These are phyloP conservation scores for Taphrorychus bicolor DNA, from an alignment of 2,888 invertebrate genomes.

Conservation along the genomic window DNA sequence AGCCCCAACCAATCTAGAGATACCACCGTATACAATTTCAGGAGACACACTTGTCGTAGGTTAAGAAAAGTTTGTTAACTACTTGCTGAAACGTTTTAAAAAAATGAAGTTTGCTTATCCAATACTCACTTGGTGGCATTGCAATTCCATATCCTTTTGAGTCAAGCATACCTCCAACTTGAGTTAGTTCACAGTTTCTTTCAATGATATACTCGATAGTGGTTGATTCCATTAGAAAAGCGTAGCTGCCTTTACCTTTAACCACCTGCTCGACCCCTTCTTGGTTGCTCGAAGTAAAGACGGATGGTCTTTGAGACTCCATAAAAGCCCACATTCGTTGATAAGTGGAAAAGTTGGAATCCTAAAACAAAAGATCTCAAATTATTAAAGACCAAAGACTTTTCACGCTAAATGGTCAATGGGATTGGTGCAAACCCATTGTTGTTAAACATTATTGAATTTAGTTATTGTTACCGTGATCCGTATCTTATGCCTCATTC, in stretches of 20 bases:
- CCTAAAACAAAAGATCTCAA: conserved; percentile 68
- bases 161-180: conserved; percentile 91
- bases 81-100: not conserved
- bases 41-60: conserved; percentile 67
- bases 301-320: conserved; percentile 86
- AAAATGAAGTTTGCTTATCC: not conserved
- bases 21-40: conserved; percentile 69
- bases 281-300: conserved; percentile 84
- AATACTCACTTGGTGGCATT: conserved; percentile 85
- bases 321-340: conserved; percentile 96
- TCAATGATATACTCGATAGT: conserved; percentile 94
- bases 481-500: too few relatives aligned
- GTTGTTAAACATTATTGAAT: too few relatives aligned
- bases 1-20: conserved; percentile 73
- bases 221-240: conserved; percentile 97
- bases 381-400: not conserved
- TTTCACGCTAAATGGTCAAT: too few relatives aligned
- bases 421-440: too few relatives aligned
- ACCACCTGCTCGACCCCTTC: conserved; percentile 92
- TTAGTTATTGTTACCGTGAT: too few relatives aligned
- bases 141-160: conserved; percentile 97
- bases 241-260: conserved; percentile 86
- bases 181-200: conserved; percentile 87
- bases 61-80: too few relatives aligned
- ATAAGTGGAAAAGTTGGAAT: conserved; percentile 93